These are phyloP conservation scores for Ctenomys sociabilis DNA, from an alignment of 2,113 vertebrate species.

Conservation along the genomic window DNA sequence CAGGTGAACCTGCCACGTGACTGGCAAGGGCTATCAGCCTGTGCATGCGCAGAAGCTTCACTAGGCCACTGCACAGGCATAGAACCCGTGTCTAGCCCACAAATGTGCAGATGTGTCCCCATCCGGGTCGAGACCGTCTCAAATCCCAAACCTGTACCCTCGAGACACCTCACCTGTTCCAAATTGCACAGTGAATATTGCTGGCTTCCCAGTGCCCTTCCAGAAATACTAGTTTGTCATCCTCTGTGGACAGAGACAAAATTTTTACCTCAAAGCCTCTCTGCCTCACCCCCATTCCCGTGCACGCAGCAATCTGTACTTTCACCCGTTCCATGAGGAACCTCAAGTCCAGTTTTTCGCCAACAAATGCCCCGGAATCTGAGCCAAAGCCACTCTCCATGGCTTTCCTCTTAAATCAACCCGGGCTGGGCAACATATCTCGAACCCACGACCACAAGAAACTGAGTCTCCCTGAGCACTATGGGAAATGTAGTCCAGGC, in stretches of 20 bases:
- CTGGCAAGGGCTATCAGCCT: accelerated
- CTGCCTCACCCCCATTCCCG: background rate
- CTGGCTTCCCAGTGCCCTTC: slow-evolving; percentile 97
- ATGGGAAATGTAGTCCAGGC: slow-evolving; percentile 62
- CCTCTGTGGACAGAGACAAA: slow-evolving; percentile 86
- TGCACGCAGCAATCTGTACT: slow-evolving; percentile 92
- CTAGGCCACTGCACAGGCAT: background rate
- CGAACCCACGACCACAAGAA: slow-evolving; percentile 27
- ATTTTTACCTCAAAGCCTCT: background rate
- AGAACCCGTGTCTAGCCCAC: accelerated
- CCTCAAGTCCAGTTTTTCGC: slow-evolving; percentile 93
- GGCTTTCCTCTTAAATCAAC: slow-evolving; percentile 64
- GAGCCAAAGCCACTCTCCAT: slow-evolving; percentile 92
- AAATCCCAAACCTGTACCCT: background rate
- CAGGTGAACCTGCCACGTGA: background rate
- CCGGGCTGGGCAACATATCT: slow-evolving; percentile 48
- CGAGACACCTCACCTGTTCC: slow-evolving; percentile 90
- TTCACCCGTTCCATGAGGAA: slow-evolving; percentile 98
- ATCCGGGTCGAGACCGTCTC: accelerated
- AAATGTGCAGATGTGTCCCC: background rate
- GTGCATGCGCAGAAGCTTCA: background rate
- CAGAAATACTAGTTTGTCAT: slow-evolving; percentile 99
- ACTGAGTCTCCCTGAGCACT: background rate
- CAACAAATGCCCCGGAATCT: slow-evolving; percentile 88
- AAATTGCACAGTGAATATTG: slow-evolving; percentile 95